Percentiles rank a stretch among this genome's conserved stretches.
These are phyloP conservation scores for Drosophila quinaria DNA, from an alignment of 2,888 invertebrate species.

Conservation along the genomic window DNA sequence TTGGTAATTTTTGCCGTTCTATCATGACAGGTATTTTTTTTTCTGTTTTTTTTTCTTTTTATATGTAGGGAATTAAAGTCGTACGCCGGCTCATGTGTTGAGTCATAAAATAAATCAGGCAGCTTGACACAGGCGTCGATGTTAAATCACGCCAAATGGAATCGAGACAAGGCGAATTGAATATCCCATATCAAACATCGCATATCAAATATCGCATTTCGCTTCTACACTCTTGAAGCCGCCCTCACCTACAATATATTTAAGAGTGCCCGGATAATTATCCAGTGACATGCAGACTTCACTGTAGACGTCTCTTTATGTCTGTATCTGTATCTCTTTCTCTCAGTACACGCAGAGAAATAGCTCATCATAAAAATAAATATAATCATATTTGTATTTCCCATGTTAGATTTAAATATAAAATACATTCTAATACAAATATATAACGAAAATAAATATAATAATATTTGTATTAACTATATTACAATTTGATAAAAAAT, in stretches of 20 bases:
- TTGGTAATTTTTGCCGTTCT: conserved; percentile 59
- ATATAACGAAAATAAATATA: too few species aligned
- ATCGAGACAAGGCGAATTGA: conserved; percentile 5
- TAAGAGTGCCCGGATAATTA: conserved; percentile 38
- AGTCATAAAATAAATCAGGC: conserved; percentile 79
- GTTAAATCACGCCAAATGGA: conserved; percentile 72
- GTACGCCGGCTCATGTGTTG: conserved; percentile 59
- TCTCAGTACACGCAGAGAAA: neutral
- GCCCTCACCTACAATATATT: conserved; percentile 17
- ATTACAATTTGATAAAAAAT: too few species aligned
- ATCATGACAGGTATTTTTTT: conserved; percentile 66
- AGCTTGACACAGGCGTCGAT: conserved; percentile 74
- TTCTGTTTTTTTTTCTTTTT: conserved; percentile 11
- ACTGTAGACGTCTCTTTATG: neutral
- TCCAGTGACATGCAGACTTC: conserved; percentile 40
- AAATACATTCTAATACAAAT: too few species aligned
- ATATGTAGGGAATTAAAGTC: conserved; percentile 45
- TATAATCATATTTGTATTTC: too few species aligned
- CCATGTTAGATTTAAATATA: too few species aligned
- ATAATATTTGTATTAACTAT: too few species aligned
- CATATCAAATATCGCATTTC: conserved; percentile 51
- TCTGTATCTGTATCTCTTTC: conserved; percentile 1
- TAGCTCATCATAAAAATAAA: neutral
- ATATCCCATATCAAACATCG: conserved; percentile 11
- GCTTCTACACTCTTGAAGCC: conserved; percentile 31